Conservation (phyloP, 2,797 vertebrate species). For the Ctenopoma kingsleyae region DNA sequence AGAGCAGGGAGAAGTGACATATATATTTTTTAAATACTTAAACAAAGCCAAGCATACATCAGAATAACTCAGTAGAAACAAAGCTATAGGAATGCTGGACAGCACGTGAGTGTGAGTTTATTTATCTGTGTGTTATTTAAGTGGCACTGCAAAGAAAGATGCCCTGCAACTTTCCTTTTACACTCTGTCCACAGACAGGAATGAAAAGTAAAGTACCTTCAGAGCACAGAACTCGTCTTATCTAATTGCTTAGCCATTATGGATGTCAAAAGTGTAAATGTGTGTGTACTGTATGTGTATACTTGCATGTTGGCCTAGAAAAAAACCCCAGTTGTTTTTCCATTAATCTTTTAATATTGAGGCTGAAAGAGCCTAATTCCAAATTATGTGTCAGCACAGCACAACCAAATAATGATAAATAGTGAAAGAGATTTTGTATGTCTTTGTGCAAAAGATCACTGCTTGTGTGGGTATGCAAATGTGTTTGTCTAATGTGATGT, state of each 20-base stretch:
- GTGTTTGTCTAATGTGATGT: conserved; percentile 45
- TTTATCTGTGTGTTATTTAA: conserved; percentile 38
- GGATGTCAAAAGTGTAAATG: conserved; percentile 46
- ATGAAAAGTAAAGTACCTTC: conserved; percentile 56
- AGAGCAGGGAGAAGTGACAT: conserved; percentile 48
- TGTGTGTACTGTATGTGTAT: conserved; percentile 25
- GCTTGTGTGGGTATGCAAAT: conserved; percentile 24
- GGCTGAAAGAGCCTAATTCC: conserved; percentile 41
- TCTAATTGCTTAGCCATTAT: conserved; percentile 59
- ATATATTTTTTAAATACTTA: conserved; percentile 67
- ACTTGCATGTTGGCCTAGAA: conserved; percentile 26
- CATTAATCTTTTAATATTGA: conserved; percentile 61
- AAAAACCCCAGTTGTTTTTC: conserved; percentile 48
- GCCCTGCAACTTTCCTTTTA: conserved; percentile 49
- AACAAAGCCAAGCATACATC: conserved; percentile 57
- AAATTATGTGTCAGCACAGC: conserved; percentile 51
- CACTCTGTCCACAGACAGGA: conserved; percentile 33
- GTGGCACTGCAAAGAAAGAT: conserved; percentile 57
- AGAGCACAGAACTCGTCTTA: conserved; percentile 40
- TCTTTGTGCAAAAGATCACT: conserved; percentile 46
- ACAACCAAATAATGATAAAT: conserved; percentile 63
- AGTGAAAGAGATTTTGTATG: conserved; percentile 34
- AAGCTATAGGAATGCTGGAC: conserved; percentile 16
- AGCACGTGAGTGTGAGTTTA: conserved; percentile 7
- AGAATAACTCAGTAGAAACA: conserved; percentile 35